Conservation (phyloP, 2,888 invertebrate genomes). For the Hypercompe scribonia region DNA sequence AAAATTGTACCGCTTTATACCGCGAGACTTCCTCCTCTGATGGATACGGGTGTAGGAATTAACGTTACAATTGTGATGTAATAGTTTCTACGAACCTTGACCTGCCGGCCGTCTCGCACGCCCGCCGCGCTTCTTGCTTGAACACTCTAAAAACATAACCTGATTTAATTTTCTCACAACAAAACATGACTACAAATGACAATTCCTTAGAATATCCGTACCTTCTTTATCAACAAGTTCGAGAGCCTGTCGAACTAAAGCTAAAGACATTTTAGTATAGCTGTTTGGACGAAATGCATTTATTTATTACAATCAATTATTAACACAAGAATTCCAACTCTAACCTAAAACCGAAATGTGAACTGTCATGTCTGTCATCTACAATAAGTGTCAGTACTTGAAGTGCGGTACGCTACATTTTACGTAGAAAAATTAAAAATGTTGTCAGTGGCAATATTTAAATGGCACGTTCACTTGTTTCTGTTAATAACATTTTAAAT, state of each 20-base stretch:
- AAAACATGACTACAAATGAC: not conserved
- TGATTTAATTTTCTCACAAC: not conserved
- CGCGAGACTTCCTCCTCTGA: not conserved
- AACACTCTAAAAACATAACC: slow-evolving; percentile 66
- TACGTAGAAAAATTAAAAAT: not conserved
- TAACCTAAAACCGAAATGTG: slow-evolving; percentile 52
- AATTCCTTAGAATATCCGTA: slow-evolving; percentile 35
- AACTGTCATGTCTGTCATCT: slow-evolving; percentile 25
- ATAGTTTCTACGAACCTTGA: slow-evolving; percentile 69
- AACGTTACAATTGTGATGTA: slow-evolving; percentile 19
- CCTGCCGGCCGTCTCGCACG: slow-evolving; percentile 61
- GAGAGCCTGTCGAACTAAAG: slow-evolving; percentile 85
- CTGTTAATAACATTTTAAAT: not conserved
- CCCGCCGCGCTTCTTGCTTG: slow-evolving; percentile 63
- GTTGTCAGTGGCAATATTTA: not conserved
- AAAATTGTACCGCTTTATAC: not conserved
- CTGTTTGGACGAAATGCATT: slow-evolving; percentile 60
- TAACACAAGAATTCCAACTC: slow-evolving; percentile 40
- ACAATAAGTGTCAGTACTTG: not conserved
- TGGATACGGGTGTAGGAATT: slow-evolving; percentile 6
- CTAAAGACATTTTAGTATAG: slow-evolving; percentile 84
- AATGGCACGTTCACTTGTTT: not conserved
- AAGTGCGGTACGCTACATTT: slow-evolving; percentile 10
- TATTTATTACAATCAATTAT: slow-evolving; percentile 59
- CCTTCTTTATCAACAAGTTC: slow-evolving; percentile 84